A percentile compares a stretch with the other conserved stretches of the same genome.
phyloP scores from a whole-genome alignment of 1,140 invertebrate species.

The Drosophila simulans region DNA sequence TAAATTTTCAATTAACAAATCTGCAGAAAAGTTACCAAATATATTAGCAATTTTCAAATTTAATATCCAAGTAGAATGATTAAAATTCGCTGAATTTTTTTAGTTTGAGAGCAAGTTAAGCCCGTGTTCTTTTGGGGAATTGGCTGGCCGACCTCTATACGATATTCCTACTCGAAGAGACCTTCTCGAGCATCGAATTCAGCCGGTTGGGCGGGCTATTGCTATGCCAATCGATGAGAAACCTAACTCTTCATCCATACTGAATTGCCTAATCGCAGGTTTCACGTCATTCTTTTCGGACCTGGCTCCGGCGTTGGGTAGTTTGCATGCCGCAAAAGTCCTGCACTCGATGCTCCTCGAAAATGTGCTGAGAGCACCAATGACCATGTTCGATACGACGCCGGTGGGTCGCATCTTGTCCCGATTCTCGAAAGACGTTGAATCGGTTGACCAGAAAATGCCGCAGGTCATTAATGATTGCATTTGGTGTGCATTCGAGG shows the following conservation, averaged over 20 bases:
- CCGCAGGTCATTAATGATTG: conserved; percentile 90
- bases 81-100: conserved; percentile 2
- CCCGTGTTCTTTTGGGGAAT: neutral
- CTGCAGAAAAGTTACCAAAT: too few relatives aligned
- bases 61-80: neutral
- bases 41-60: neutral
- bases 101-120: neutral
- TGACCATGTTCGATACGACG: conserved; percentile 95
- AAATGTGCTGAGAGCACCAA: conserved; percentile 90
- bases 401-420: conserved; percentile 94
- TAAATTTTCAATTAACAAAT: too few relatives aligned
- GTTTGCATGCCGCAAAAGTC: conserved; percentile 89
- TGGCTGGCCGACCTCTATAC: conserved; percentile 7
- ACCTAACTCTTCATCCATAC: conserved; percentile 40
- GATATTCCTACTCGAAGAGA: conserved; percentile 30
- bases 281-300: conserved; percentile 88
- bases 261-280: conserved; percentile 84
- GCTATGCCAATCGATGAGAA: neutral
- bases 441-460: conserved; percentile 90
- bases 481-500: conserved; percentile 92
- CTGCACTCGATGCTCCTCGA: conserved; percentile 91
- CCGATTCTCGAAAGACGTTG: conserved; percentile 93
- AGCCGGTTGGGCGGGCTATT: conserved; percentile 4
- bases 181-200: conserved; percentile 17
- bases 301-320: conserved; percentile 89